Conservation (phyloP, 2,797 vertebrate species). For the Chelonia mydas region DNA sequence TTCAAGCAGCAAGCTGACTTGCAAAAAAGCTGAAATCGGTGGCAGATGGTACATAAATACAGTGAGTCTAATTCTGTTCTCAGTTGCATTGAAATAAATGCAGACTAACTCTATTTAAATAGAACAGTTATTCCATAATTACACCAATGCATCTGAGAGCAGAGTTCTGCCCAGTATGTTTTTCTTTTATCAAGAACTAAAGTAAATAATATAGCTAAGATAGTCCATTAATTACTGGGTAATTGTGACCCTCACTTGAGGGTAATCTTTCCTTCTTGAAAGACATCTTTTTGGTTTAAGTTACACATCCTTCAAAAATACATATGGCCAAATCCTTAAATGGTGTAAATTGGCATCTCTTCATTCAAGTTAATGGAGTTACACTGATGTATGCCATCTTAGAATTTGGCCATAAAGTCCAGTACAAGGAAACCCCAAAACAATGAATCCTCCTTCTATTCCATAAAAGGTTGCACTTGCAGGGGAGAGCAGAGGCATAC, state of each 20-base stretch:
- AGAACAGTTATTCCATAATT: not conserved
- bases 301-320: not conserved
- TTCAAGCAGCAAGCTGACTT: conserved; percentile 21
- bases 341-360: not conserved
- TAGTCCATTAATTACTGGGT: not conserved
- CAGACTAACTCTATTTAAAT: not conserved
- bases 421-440: not conserved
- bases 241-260: not conserved
- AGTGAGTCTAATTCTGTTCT: not conserved
- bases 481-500: not conserved
- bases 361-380: not conserved
- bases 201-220: not conserved
- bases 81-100: not conserved
- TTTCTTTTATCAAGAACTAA: not conserved
- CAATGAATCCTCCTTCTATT: not conserved
- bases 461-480: not conserved
- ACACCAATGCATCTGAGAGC: not conserved
- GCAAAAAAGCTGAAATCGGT: not conserved
- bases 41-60: not conserved
- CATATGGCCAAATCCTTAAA: rapidly evolving
- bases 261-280: not conserved
- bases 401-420: not conserved
- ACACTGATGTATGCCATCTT: not conserved
- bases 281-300: rapidly evolving
- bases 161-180: not conserved